Evolutionary conservation across 2,888 invertebrate species (phyloP).

Genomic region (Tetramorium bicarinatum): DNA sequence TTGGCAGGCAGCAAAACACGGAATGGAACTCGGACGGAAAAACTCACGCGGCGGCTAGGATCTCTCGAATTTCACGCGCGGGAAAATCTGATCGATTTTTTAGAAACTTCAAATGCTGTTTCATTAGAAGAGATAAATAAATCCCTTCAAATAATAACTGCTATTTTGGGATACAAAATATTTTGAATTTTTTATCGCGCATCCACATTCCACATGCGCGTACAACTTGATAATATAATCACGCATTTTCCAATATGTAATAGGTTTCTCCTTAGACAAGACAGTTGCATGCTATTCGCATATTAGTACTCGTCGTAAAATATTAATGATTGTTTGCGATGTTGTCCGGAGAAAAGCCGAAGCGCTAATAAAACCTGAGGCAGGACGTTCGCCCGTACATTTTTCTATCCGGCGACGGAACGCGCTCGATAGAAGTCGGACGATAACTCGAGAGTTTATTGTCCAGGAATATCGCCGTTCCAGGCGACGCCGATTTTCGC

Average conservation of each 20-base stretch:
- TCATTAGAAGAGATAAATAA: background rate
- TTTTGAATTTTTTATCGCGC: background rate
- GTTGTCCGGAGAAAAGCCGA: conserved; percentile 6
- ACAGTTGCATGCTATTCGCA: no score
- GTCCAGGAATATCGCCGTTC: conserved; percentile 34
- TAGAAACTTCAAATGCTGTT: conserved; percentile 39
- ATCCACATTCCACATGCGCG: background rate
- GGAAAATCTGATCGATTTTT: conserved; percentile 64
- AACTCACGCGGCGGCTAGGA: conserved; percentile 58
- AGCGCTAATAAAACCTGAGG: conserved; percentile 20
- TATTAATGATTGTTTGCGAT: conserved; percentile 1
- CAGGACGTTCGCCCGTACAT: background rate
- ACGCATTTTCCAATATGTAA: background rate
- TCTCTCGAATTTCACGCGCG: conserved; percentile 57
- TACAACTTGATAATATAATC: background rate
- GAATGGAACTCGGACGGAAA: conserved; percentile 62
- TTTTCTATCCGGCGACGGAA: conserved; percentile 15
- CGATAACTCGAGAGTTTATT: conserved; percentile 42
- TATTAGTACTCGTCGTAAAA: background rate
- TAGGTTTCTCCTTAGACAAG: background rate
- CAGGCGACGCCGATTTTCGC: conserved; percentile 35
- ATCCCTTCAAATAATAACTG: conserved; percentile 47
- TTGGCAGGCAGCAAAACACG: conserved; percentile 60
- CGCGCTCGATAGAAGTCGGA: conserved; percentile 2
- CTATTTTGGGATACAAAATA: background rate